Conservation (phyloP, 2,797 vertebrate genomes). For the Gambusia yucatana region DNA sequence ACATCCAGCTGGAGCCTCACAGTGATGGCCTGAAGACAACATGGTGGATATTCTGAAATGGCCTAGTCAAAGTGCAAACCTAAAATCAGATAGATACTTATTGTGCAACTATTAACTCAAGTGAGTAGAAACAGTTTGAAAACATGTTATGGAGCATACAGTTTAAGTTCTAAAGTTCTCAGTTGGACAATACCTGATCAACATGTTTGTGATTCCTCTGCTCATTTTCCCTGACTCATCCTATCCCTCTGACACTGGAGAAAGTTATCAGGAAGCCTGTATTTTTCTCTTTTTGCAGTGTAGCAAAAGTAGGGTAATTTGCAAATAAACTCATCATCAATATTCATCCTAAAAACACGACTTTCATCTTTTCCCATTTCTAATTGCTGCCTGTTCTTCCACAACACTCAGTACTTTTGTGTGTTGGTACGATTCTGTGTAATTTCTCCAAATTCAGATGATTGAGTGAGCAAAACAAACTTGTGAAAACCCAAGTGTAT, state of each 20-base stretch:
- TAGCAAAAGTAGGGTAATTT: conserved; percentile 58
- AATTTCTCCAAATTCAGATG: conserved; percentile 35
- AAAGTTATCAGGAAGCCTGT: conserved; percentile 54
- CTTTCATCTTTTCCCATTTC: conserved; percentile 61
- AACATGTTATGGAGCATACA: background rate
- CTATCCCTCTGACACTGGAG: background rate
- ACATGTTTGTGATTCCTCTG: background rate
- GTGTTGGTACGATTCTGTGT: conserved; percentile 13
- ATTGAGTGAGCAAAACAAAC: conserved; percentile 38
- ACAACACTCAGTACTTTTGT: background rate
- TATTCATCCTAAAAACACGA: conserved; percentile 52
- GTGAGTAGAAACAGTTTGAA: background rate
- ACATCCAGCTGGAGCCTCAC: too few species aligned
- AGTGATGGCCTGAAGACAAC: too few species aligned
- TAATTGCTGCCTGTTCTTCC: conserved; percentile 29
- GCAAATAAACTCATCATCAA: conserved; percentile 57
- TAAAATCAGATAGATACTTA: too few species aligned
- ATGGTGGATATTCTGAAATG: too few species aligned
- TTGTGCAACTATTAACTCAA: background rate
- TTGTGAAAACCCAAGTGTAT: conserved; percentile 14
- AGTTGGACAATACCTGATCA: background rate
- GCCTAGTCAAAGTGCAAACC: too few species aligned
- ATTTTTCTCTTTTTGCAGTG: conserved; percentile 42
- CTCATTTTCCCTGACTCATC: background rate
- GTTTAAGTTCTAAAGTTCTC: background rate